A percentile compares a stretch with the other conserved stretches of the same genome.
Conservation (phyloP, 2,888 invertebrate genomes). For the Falcaria lacertinaria region DNA sequence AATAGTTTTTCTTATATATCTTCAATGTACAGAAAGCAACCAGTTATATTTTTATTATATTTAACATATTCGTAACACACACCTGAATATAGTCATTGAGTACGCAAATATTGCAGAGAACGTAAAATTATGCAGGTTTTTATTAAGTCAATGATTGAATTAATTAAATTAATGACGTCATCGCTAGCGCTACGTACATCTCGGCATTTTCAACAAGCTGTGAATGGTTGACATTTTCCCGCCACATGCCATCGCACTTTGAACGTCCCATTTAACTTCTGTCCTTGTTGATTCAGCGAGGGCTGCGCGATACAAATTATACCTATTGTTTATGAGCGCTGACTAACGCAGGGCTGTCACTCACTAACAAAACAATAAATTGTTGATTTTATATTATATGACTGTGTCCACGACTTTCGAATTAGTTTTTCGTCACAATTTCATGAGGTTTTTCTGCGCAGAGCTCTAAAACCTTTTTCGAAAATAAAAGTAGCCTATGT, state of each 20-base stretch:
- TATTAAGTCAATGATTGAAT: not conserved
- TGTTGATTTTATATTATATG: too few relatives aligned
- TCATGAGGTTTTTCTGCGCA: too few relatives aligned
- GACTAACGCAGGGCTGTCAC: slow-evolving; percentile 16
- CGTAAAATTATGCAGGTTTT: not conserved
- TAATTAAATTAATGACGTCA: not conserved
- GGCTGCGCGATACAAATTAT: slow-evolving; percentile 30
- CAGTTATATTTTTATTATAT: too few relatives aligned
- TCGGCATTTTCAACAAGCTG: not conserved
- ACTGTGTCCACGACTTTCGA: too few relatives aligned
- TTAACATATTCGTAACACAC: too few relatives aligned
- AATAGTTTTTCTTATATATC: too few relatives aligned
- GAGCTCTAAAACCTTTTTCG: too few relatives aligned
- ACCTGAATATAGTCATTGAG: not conserved
- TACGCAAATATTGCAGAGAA: not conserved
- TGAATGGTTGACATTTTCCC: not conserved
- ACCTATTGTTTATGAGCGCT: slow-evolving; percentile 31
- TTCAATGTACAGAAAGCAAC: too few relatives aligned
- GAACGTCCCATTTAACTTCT: slow-evolving; percentile 30
- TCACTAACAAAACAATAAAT: not conserved
- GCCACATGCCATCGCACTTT: not conserved
- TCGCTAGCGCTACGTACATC: not conserved
- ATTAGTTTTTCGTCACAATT: too few relatives aligned
- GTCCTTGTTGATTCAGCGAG: slow-evolving; percentile 28
- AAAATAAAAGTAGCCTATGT: too few relatives aligned